Percentiles rank a stretch among this genome's conserved stretches.
Conservation (phyloP, 1,140 invertebrate genomes). For the Teleopsis dalmanni region DNA sequence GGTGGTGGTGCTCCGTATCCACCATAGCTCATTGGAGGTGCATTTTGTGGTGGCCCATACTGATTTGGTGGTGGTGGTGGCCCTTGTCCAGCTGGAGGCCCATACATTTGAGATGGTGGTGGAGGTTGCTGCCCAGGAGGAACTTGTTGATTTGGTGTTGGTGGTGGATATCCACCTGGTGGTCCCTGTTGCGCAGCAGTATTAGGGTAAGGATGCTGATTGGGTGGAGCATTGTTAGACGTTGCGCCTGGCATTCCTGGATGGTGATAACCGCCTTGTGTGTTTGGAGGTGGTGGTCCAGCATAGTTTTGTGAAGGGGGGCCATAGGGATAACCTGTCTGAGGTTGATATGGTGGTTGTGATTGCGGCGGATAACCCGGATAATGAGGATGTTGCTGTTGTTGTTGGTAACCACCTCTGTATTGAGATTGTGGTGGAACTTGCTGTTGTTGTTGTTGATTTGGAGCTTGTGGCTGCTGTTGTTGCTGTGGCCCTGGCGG, state of each 20-base stretch:
- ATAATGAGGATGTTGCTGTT: conserved; percentile 48
- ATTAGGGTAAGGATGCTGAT: conserved; percentile 29
- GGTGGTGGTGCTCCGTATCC: conserved; percentile 31
- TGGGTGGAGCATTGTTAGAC: conserved; percentile 14
- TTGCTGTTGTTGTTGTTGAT: conserved; percentile 16
- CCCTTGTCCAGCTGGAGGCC: conserved; percentile 42
- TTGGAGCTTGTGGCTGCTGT: conserved; percentile 6
- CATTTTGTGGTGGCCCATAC: conserved; percentile 35
- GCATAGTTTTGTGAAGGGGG: conserved; percentile 33
- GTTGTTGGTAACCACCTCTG: conserved; percentile 45
- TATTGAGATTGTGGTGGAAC: conserved; percentile 43
- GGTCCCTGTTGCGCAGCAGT: conserved; percentile 27
- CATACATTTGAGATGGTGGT: conserved; percentile 37
- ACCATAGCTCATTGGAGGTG: conserved; percentile 34
- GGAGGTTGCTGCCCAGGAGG: conserved; percentile 25
- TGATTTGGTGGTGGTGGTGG: conserved; percentile 41
- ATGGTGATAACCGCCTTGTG: conserved; percentile 45
- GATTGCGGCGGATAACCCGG: conserved; percentile 47
- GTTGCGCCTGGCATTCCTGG: conserved; percentile 29
- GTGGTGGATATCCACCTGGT: conserved; percentile 29
- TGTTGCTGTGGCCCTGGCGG: conserved; percentile 15
- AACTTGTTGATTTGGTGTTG: conserved; percentile 26
- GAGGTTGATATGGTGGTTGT: conserved; percentile 44
- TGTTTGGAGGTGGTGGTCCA: conserved; percentile 34
- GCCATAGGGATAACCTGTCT: conserved; percentile 45